A percentile compares a stretch with the other conserved stretches of the same genome.
phyloP scores from a whole-genome alignment of 2,113 vertebrate genomes.

The Colistium nudipinnis region DNA sequence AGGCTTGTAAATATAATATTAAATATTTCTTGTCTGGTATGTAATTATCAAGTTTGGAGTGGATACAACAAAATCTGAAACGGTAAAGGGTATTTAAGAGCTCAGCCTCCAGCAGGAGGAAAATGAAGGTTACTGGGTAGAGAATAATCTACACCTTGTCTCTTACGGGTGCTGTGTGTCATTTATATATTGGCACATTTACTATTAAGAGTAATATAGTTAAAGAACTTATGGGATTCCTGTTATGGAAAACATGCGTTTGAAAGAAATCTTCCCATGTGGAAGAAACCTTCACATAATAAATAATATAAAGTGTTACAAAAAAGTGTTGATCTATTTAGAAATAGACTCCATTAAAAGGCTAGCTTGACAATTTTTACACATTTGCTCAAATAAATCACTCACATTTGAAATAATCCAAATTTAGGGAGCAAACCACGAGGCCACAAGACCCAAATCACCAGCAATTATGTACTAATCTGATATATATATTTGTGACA shows the following conservation, averaged over 20 bases:
- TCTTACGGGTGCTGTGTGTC: neutral
- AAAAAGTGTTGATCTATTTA: neutral
- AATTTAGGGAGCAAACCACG: neutral
- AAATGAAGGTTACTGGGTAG: neutral
- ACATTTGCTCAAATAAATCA: neutral
- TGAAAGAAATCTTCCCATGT: neutral
- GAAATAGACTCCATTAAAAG: neutral
- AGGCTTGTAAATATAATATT: neutral
- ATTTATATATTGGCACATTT: neutral
- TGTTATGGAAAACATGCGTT: neutral
- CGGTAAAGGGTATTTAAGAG: neutral
- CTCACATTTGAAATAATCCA: neutral
- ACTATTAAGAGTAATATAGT: neutral
- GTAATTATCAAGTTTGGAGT: neutral
- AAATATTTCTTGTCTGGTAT: neutral
- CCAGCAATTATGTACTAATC: neutral
- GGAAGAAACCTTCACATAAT: neutral
- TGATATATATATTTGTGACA: slow-evolving; percentile 1
- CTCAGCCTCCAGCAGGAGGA: neutral
- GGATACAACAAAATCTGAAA: neutral
- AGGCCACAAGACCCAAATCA: neutral
- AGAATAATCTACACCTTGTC: neutral
- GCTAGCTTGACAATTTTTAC: neutral
- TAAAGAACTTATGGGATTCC: neutral
- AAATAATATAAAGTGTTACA: neutral